phyloP scores from a whole-genome alignment of 2,888 invertebrate species.

The Syritta pipiens region DNA sequence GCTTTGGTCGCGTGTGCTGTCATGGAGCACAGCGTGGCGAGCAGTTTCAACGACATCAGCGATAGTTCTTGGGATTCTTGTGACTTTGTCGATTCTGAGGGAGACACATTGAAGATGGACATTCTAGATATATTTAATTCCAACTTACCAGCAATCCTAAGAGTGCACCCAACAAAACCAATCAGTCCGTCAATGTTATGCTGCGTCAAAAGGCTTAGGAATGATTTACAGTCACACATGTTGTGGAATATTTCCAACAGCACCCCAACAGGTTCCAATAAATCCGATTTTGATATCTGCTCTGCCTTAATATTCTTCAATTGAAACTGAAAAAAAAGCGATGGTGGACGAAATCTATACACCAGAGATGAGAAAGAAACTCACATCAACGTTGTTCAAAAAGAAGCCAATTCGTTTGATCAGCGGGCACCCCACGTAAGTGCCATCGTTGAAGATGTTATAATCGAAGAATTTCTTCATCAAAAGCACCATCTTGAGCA shows the following conservation, averaged over 20 bases:
- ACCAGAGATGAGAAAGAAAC: not conserved
- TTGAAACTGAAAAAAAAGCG: conserved; percentile 71
- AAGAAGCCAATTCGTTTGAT: conserved; percentile 76
- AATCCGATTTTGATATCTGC: conserved; percentile 70
- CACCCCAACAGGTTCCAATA: conserved; percentile 72
- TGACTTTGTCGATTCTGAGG: conserved; percentile 48
- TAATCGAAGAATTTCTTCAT: conserved; percentile 73
- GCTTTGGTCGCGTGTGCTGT: conserved; percentile 71
- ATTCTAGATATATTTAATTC: not conserved
- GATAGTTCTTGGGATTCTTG: conserved; percentile 67
- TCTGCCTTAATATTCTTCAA: conserved; percentile 71
- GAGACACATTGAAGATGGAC: not conserved
- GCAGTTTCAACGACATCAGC: conserved; percentile 70
- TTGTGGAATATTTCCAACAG: conserved; percentile 71
- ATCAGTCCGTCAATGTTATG: conserved; percentile 75
- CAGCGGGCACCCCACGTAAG: conserved; percentile 73
- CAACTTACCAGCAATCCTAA: conserved; percentile 72
- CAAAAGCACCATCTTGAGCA: conserved; percentile 72
- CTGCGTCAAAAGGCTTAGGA: conserved; percentile 72
- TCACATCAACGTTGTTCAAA: conserved; percentile 75
- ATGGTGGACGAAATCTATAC: not conserved
- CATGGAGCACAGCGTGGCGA: conserved; percentile 73
- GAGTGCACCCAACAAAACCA: conserved; percentile 71
- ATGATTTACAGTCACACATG: conserved; percentile 71
- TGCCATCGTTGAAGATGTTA: conserved; percentile 72